Conservation (phyloP, 2,113 vertebrate species). For the Ammodytes dubius region DNA sequence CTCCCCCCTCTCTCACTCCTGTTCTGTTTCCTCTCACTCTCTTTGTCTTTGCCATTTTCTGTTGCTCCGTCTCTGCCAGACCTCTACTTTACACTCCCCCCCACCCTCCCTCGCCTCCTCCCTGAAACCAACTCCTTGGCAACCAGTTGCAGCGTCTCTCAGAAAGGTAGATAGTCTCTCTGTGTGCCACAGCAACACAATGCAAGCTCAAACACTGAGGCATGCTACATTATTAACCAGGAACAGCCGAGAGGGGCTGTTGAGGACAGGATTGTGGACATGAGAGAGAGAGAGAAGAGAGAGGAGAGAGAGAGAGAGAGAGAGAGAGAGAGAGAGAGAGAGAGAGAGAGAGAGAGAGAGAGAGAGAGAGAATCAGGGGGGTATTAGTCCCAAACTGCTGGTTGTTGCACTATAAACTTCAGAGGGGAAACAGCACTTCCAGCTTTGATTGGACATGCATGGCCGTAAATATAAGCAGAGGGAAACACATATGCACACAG, state of each 20-base stretch:
- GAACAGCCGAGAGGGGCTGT: conserved; percentile 65
- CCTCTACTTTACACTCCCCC: conserved; percentile 70
- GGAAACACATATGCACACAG: conserved; percentile 27
- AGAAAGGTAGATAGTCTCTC: conserved; percentile 79
- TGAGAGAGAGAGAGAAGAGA: conserved; percentile 38
- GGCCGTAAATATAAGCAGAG: conserved; percentile 26
- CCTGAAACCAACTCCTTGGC: conserved; percentile 79
- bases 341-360: conserved; percentile 32
- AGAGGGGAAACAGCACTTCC: conserved; percentile 50
- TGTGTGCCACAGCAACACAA: conserved; percentile 76
- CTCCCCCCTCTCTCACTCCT: conserved; percentile 37
- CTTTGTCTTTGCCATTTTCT: conserved; percentile 68
- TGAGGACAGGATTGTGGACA: conserved; percentile 47
- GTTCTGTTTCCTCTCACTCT: conserved; percentile 65
- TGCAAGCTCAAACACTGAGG: conserved; percentile 78
- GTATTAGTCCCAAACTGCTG: conserved; percentile 34
- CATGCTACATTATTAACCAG: conserved; percentile 85
- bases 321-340: conserved; percentile 18
- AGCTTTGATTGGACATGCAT: conserved; percentile 47
- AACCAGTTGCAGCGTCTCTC: conserved; percentile 79
- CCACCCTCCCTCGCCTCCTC: conserved; percentile 63
- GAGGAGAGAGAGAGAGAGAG: conserved; percentile 40
- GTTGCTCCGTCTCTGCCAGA: conserved; percentile 65
- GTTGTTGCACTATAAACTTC: conserved; percentile 44
- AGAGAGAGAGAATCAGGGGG: conserved; percentile 5